Base-by-base conservation (phyloP, 2,113 vertebrate genomes). In the Campylomormyrus numenius region DNA sequence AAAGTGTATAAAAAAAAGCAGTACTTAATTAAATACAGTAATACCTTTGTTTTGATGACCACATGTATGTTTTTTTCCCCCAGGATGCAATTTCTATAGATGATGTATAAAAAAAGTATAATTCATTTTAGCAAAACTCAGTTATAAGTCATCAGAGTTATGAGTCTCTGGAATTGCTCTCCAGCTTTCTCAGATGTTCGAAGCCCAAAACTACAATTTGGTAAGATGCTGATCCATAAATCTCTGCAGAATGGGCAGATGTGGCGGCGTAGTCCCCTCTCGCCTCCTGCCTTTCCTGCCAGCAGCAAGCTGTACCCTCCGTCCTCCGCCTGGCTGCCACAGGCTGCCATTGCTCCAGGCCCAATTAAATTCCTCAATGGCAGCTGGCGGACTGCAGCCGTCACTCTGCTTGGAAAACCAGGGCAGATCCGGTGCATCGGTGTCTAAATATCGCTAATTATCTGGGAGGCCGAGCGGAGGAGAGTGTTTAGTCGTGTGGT, bases 311-410 rank as follows among this genome's bases (percentile, higher is more conserved):
- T 90, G 48, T 52, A 66, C 24, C 83, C 90, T 91, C 84, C 85
- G 35, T 90, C 88, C 90, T 90, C 52, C 24, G 46, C 85, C 89
- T 83, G 88, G 83, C 92, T 88, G 89, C 74, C 31, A 15, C 9
- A 19, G 58, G 87, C 49, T 52, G 89, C 80, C 24, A 88, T 48
- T 48, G 53, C 42, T 91, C 89, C 91, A 88, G 27, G 85, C 85
- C 85, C 91, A 90, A 91, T 93, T 91, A 90, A 88, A 90, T 90
- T 90, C 86, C 85, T 84, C 88, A 49, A n/a, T 89, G 80, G 91
- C 86, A 49, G 85, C 24, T 87, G 90, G 5, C 52, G n/a, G 77
- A 87, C 89, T 80, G n/a, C 56, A 35, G 74, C 48, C 31, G 83
- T 9, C 58, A 35, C 89, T 91, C 88, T 58, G 88, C 89, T 85